These are phyloP conservation scores for Conger conger DNA, from an alignment of 2,113 vertebrate species.

Conservation along the genomic window DNA sequence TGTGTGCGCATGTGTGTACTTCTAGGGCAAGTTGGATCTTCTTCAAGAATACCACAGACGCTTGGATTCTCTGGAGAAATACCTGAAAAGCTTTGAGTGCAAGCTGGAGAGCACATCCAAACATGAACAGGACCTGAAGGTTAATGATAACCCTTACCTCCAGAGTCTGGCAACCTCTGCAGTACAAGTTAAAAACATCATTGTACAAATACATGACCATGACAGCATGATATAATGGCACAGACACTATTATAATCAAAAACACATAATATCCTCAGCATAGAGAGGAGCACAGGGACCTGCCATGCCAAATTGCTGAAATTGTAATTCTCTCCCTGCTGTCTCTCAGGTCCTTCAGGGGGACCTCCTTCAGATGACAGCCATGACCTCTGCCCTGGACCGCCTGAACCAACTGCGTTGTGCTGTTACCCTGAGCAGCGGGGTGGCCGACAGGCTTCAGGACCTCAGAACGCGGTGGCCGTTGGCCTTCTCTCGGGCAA, in stretches of 20 bases:
- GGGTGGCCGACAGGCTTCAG: conserved; percentile 69
- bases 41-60: conserved; percentile 63
- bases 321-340: neutral
- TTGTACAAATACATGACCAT: no score
- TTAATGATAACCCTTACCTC: conserved; percentile 24
- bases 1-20: neutral
- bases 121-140: conserved; percentile 52
- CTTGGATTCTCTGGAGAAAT: conserved; percentile 68
- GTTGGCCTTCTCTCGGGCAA: conserved; percentile 57
- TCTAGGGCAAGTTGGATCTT: conserved; percentile 64
- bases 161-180: neutral
- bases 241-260: no score
- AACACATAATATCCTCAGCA: no score
- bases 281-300: neutral
- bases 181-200: no score
- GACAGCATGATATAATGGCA: no score
- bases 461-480: conserved; percentile 71
- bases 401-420: conserved; percentile 73
- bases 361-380: conserved; percentile 68
- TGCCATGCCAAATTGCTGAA: neutral
- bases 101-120: conserved; percentile 51
- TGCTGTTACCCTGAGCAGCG: conserved; percentile 59
- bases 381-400: conserved; percentile 69
- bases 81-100: conserved; percentile 55
- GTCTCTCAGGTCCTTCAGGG: conserved; percentile 52